Evolutionary conservation across 2,888 invertebrate species (phyloP).

Genomic region (Stenurella melanura): DNA sequence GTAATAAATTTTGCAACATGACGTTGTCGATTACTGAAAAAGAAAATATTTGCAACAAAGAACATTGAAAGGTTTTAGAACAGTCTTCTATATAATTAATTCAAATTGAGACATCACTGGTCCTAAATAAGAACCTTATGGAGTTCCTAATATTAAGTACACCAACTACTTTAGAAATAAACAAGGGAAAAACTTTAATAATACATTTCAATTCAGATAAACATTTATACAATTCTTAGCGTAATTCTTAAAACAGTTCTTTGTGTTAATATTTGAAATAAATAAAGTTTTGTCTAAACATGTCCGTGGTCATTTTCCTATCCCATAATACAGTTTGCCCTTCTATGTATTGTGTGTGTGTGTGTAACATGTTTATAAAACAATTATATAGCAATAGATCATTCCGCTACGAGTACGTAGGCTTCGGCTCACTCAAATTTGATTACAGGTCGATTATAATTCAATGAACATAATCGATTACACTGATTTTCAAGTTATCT

Average conservation of each 20-base stretch:
- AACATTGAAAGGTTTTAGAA: too few species aligned
- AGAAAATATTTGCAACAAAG: too few species aligned
- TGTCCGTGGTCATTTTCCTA: not conserved
- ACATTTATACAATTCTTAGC: too few species aligned
- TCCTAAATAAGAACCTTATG: too few species aligned
- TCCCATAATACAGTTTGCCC: not conserved
- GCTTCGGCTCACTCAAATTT: constrained; percentile 50
- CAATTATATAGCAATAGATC: constrained; percentile 53
- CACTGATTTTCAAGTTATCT: constrained; percentile 55
- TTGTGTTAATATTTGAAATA: not conserved
- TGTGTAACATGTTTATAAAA: constrained; percentile 39
- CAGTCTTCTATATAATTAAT: too few species aligned
- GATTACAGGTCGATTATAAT: constrained; percentile 54
- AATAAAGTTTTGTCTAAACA: not conserved
- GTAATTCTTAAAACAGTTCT: not conserved
- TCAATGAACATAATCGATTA: constrained; percentile 53
- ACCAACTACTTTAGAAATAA: too few species aligned
- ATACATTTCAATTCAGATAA: too few species aligned
- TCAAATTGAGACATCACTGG: too few species aligned
- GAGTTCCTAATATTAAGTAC: too few species aligned
- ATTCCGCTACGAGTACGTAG: constrained; percentile 37
- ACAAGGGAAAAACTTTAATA: too few species aligned
- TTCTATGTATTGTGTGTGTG: not conserved
- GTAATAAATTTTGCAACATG: too few species aligned
- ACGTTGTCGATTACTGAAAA: too few species aligned